These are phyloP conservation scores for Esox niger DNA, from an alignment of 2,113 vertebrate species.

Conservation along the genomic window DNA sequence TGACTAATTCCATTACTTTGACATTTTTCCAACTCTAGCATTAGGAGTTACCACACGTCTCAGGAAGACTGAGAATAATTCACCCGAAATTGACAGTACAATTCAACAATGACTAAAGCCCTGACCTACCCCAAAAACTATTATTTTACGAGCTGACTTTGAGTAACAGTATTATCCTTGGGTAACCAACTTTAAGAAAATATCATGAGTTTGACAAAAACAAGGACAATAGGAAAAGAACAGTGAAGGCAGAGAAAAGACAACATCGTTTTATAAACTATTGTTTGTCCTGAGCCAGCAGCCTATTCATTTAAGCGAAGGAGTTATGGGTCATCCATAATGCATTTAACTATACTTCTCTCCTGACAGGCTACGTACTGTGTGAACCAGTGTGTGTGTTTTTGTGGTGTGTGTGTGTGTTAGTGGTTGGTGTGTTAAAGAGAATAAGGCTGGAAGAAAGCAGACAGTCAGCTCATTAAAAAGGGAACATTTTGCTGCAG, in stretches of 20 bases:
- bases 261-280: conserved; percentile 13
- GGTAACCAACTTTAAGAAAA: conserved; percentile 33
- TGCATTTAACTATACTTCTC: conserved; percentile 17
- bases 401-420: too few relatives aligned
- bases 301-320: conserved; percentile 8
- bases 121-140: conserved; percentile 19
- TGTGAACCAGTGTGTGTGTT: too few relatives aligned
- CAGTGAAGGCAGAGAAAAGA: conserved; percentile 2
- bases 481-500: conserved; percentile 20
- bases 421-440: neutral
- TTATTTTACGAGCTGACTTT: neutral
- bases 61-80: too few relatives aligned
- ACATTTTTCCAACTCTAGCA: too few relatives aligned
- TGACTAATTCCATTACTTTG: too few relatives aligned
- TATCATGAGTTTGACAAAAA: conserved; percentile 12
- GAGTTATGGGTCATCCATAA: conserved; percentile 25
- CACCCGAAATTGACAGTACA: too few relatives aligned
- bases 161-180: conserved; percentile 20
- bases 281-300: conserved; percentile 18
- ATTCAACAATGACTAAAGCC: too few relatives aligned
- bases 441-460: neutral
- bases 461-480: conserved; percentile 35
- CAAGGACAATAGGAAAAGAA: conserved; percentile 38
- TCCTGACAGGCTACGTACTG: neutral
- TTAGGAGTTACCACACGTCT: too few relatives aligned